Percentiles rank a stretch among this genome's conserved stretches.
Conservation (phyloP, 2,888 invertebrate genomes). For the Lomographa bimaculata region DNA sequence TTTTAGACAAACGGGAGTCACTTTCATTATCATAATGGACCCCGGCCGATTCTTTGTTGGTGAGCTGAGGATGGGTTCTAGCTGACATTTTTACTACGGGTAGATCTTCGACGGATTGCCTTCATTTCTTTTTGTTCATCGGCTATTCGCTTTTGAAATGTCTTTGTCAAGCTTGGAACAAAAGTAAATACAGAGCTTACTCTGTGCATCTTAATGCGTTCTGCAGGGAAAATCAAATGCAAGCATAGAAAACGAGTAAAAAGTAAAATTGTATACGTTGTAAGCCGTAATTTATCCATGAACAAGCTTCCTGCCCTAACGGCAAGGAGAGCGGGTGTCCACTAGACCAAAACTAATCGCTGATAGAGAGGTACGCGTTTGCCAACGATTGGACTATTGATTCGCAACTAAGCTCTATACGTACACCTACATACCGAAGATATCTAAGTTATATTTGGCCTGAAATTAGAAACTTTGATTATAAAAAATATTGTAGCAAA, state of each 20-base stretch:
- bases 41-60: slow-evolving; percentile 77
- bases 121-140: slow-evolving; percentile 33
- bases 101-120: slow-evolving; percentile 36
- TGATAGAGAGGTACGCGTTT: slow-evolving; percentile 77
- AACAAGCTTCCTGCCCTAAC: slow-evolving; percentile 45
- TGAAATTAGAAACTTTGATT: too few relatives aligned
- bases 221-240: slow-evolving; percentile 13
- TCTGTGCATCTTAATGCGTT: too few relatives aligned
- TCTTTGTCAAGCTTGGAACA: slow-evolving; percentile 9
- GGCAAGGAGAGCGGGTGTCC: slow-evolving; percentile 65
- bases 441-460: too few relatives aligned
- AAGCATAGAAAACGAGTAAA: slow-evolving; percentile 23
- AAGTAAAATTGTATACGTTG: slow-evolving; percentile 30
- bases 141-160: slow-evolving; percentile 19
- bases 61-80: slow-evolving; percentile 66
- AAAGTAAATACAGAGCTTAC: neutral
- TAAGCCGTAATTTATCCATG: slow-evolving; percentile 54
- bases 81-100: slow-evolving; percentile 55
- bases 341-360: slow-evolving; percentile 79
- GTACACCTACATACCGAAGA: too few relatives aligned
- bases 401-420: slow-evolving; percentile 50
- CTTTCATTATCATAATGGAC: slow-evolving; percentile 83
- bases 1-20: slow-evolving; percentile 83
- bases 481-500: too few relatives aligned
- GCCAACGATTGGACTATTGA: slow-evolving; percentile 75